Evolutionary conservation across 2,113 vertebrate genomes (phyloP).

Genomic region (Petromus typicus): DNA sequence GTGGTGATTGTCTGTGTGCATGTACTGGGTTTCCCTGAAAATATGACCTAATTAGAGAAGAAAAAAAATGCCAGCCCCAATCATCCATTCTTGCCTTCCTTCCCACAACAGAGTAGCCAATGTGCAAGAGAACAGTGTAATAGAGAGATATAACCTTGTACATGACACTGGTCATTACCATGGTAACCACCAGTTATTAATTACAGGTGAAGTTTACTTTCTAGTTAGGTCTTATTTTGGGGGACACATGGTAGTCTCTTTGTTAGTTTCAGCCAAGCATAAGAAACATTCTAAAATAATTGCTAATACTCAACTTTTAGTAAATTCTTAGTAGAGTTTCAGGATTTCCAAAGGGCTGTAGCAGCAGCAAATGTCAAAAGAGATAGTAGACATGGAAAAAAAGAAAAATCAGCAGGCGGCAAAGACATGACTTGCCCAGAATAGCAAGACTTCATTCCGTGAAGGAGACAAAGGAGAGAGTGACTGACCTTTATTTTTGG

Average conservation of each 20-base stretch:
- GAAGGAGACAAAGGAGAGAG: constrained; percentile 31
- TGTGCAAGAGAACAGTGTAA: neutral
- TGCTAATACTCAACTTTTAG: neutral
- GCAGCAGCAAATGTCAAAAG: constrained; percentile 49
- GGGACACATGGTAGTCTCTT: neutral
- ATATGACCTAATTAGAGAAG: neutral
- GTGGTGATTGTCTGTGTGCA: neutral
- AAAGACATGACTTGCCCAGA: constrained; percentile 25
- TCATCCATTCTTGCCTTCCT: neutral
- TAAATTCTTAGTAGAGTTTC: constrained; percentile 36
- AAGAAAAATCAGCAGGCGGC: neutral
- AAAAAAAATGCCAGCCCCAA: neutral
- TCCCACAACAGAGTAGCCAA: neutral
- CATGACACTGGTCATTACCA: neutral
- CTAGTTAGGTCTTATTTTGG: neutral
- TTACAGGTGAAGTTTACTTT: neutral
- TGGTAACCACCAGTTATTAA: neutral
- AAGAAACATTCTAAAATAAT: neutral
- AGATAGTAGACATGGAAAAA: constrained; percentile 28
- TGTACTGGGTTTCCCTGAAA: neutral
- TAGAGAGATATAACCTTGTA: neutral
- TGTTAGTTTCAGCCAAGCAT: neutral
- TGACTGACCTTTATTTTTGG: constrained; percentile 52
- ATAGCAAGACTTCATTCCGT: constrained; percentile 4
- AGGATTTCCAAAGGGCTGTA: constrained; percentile 18